Percentiles rank a stretch among this genome's conserved stretches.
These are phyloP conservation scores for Cololabis saira DNA, from an alignment of 2,113 vertebrate species.

Conservation along the genomic window DNA sequence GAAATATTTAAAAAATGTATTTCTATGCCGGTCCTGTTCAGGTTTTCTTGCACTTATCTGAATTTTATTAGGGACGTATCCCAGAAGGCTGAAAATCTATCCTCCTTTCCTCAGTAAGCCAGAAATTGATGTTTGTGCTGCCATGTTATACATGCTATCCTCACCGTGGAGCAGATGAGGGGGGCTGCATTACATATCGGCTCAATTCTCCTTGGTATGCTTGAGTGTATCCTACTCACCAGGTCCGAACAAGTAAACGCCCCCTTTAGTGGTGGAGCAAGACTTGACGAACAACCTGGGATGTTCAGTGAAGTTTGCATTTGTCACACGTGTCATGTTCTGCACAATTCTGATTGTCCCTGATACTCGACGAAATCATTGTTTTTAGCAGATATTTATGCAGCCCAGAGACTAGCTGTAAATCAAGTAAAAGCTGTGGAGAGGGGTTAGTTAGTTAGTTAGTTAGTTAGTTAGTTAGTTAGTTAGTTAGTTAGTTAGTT, in stretches of 20 bases:
- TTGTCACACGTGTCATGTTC: neutral
- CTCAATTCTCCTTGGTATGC: slow-evolving; percentile 59
- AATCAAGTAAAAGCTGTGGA: too few relatives aligned
- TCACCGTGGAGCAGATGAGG: slow-evolving; percentile 60
- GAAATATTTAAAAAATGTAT: slow-evolving; percentile 48
- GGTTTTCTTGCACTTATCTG: slow-evolving; percentile 45
- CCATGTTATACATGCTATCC: slow-evolving; percentile 66
- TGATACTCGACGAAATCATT: neutral
- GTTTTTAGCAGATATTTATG: neutral
- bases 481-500: too few relatives aligned
- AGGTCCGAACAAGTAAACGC: slow-evolving; percentile 46
- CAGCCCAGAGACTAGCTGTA: neutral
- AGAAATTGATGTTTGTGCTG: slow-evolving; percentile 72
- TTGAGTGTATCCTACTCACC: slow-evolving; percentile 42
- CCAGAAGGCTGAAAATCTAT: slow-evolving; percentile 68
- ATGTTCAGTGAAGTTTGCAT: slow-evolving; percentile 1
- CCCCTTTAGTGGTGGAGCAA: slow-evolving; percentile 18
- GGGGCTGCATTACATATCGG: slow-evolving; percentile 58
- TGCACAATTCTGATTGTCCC: neutral
- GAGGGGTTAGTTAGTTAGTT: too few relatives aligned
- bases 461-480: too few relatives aligned
- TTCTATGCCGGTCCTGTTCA: slow-evolving; percentile 28
- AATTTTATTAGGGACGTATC: slow-evolving; percentile 64
- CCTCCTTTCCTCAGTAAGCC: slow-evolving; percentile 64
- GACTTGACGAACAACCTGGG: slow-evolving; percentile 28